Evolutionary conservation across 2,797 vertebrate species (phyloP).

Genomic region (Sciaenops ocellatus): DNA sequence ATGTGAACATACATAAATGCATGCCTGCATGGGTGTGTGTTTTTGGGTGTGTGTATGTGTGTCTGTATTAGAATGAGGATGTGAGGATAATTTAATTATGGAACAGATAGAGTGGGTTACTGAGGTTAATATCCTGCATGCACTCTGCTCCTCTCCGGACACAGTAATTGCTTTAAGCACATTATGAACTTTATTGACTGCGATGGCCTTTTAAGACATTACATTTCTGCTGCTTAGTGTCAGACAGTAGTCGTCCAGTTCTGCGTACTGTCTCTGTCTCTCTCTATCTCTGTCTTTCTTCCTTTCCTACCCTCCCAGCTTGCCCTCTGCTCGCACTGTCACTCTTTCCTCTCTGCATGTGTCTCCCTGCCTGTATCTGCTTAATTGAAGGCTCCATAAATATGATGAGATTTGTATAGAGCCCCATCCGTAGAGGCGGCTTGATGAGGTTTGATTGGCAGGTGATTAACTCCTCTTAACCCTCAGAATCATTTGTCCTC

Average conservation of each 20-base stretch:
- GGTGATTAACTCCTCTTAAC: constrained; percentile 86
- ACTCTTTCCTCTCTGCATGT: constrained; percentile 54
- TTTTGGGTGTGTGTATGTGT: constrained; percentile 38
- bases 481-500: constrained; percentile 78
- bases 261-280: constrained; percentile 67
- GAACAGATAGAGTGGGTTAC: constrained; percentile 81
- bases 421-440: constrained; percentile 68
- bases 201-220: constrained; percentile 85
- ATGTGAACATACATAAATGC: constrained; percentile 41
- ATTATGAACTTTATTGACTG: constrained; percentile 86
- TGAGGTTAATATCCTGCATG: constrained; percentile 85
- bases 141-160: constrained; percentile 81
- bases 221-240: constrained; percentile 82
- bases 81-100: constrained; percentile 86
- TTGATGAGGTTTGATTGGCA: constrained; percentile 82
- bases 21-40: constrained; percentile 9
- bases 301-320: constrained; percentile 35
- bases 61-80: constrained; percentile 67
- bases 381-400: constrained; percentile 78
- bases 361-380: constrained; percentile 55
- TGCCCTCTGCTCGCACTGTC: constrained; percentile 55
- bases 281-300: constrained; percentile 60
- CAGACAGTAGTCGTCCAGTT: constrained; percentile 74
- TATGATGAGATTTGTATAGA: constrained; percentile 77
- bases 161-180: constrained; percentile 86